A percentile compares a stretch with the other conserved stretches of the same genome.
Evolutionary conservation across 2,113 vertebrate species (phyloP).

Genomic region (Atherinomorus stipes): DNA sequence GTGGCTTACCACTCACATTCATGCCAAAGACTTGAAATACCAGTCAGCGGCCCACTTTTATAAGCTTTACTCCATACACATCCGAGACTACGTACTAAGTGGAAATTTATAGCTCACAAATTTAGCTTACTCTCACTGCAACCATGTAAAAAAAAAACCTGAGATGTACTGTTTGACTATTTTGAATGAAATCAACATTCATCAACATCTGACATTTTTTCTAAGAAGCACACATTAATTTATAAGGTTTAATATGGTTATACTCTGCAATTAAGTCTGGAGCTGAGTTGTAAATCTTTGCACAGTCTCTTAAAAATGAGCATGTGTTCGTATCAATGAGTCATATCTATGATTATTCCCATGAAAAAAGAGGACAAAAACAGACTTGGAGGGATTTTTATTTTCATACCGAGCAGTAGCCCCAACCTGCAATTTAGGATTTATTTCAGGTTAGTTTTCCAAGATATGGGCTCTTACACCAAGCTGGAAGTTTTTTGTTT

Average conservation of each 20-base stretch:
- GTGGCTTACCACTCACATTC: conserved; percentile 77
- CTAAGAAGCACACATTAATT: conserved; percentile 37
- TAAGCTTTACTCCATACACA: conserved; percentile 72
- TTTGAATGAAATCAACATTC: conserved; percentile 51
- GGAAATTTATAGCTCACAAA: conserved; percentile 70
- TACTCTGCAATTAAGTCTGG: conserved; percentile 14
- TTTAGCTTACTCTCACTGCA: conserved; percentile 50
- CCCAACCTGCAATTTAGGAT: conserved; percentile 67
- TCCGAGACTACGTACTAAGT: conserved; percentile 65
- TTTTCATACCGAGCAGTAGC: conserved; percentile 32
- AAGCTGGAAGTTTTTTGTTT: conserved; percentile 48
- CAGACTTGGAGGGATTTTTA: conserved; percentile 24
- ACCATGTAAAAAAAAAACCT: conserved; percentile 22
- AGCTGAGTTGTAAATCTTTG: conserved; percentile 32
- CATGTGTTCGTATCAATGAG: conserved; percentile 53
- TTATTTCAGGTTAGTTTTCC: conserved; percentile 64
- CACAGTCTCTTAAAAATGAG: conserved; percentile 32
- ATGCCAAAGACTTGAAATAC: conserved; percentile 79
- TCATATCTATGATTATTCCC: conserved; percentile 63
- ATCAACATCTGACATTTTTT: conserved; percentile 1
- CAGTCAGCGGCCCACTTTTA: conserved; percentile 76
- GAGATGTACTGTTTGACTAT: conserved; percentile 40
- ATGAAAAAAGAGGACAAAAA: conserved; percentile 18
- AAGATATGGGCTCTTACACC: conserved; percentile 40
- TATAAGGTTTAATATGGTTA: conserved; percentile 19